Conservation (phyloP, 2,888 invertebrate species). For the Digitonthophagus gazella region DNA sequence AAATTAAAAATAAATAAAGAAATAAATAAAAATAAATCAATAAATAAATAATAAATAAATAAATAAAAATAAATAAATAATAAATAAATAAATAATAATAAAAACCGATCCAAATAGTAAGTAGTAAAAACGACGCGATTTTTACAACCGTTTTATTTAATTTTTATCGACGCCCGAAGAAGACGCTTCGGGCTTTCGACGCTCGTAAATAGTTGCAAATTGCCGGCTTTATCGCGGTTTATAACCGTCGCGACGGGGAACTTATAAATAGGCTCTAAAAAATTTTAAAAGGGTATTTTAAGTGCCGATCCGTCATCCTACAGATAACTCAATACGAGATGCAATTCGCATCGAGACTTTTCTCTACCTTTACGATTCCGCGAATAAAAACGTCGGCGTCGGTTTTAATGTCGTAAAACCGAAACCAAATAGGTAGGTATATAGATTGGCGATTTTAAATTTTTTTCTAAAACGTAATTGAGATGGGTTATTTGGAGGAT, state of each 20-base stretch:
- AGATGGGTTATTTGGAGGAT: background rate
- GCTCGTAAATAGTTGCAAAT: conserved; percentile 16
- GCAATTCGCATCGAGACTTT: background rate
- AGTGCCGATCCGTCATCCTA: background rate
- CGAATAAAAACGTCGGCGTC: background rate
- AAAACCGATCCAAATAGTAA: background rate
- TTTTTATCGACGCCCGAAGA: conserved; percentile 8
- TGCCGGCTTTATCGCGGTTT: conserved; percentile 8
- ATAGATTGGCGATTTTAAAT: too few species aligned
- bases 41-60: conserved; percentile 5
- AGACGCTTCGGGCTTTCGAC: conserved; percentile 1
- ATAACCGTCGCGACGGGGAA: background rate
- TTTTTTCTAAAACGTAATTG: background rate
- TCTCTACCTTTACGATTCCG: background rate
- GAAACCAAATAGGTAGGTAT: too few species aligned
- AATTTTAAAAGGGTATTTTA: background rate
- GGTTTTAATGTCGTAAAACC: too few species aligned
- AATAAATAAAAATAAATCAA: background rate
- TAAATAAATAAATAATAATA: background rate
- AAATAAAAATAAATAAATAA: too few species aligned
- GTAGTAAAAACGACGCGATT: too few species aligned
- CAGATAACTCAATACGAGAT: background rate
- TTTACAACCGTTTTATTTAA: background rate
- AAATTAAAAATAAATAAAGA: background rate
- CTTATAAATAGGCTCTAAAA: conserved; percentile 9